These are phyloP conservation scores for Drosophila littoralis DNA, from an alignment of 1,140 invertebrate species.

Conservation along the genomic window DNA sequence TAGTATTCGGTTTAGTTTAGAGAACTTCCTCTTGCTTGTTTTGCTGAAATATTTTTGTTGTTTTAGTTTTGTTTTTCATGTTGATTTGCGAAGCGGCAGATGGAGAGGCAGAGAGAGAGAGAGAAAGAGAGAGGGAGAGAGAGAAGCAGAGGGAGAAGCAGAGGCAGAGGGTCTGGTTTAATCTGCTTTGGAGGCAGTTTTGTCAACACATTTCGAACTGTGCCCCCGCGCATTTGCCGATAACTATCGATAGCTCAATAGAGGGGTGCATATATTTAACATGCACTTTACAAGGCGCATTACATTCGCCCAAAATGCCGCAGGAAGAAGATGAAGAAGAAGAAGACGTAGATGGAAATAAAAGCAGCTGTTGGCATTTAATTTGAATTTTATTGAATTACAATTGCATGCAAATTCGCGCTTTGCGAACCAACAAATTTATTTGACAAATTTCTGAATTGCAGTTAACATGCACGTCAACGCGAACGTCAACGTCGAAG, in stretches of 20 bases:
- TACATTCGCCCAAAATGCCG: conserved; percentile 32
- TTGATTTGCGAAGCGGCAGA: background rate
- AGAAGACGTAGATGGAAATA: background rate
- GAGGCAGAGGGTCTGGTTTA: conserved; percentile 12
- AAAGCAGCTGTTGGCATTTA: conserved; percentile 63
- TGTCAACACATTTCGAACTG: conserved; percentile 71
- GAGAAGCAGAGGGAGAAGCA: background rate
- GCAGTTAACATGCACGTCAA: background rate
- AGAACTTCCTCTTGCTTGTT: too few relatives aligned
- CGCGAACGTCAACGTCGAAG: conserved; percentile 9
- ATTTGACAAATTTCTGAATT: conserved; percentile 72
- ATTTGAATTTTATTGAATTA: conserved; percentile 82
- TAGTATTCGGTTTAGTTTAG: too few relatives aligned
- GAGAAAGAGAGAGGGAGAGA: background rate
- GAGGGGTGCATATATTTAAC: conserved; percentile 53
- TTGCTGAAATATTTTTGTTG: background rate
- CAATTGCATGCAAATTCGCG: conserved; percentile 76
- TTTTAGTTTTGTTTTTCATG: conserved; percentile 22
- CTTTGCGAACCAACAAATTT: conserved; percentile 29
- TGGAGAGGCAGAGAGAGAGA: background rate
- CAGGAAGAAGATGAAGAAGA: background rate
- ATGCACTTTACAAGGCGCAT: conserved; percentile 43
- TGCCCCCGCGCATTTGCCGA: conserved; percentile 40
- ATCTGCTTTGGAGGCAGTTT: conserved; percentile 61
- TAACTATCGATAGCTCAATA: conserved; percentile 57